Evolutionary conservation across 2,113 vertebrate species (phyloP).

Genomic region (Ptilorrhoa leucosticta): DNA sequence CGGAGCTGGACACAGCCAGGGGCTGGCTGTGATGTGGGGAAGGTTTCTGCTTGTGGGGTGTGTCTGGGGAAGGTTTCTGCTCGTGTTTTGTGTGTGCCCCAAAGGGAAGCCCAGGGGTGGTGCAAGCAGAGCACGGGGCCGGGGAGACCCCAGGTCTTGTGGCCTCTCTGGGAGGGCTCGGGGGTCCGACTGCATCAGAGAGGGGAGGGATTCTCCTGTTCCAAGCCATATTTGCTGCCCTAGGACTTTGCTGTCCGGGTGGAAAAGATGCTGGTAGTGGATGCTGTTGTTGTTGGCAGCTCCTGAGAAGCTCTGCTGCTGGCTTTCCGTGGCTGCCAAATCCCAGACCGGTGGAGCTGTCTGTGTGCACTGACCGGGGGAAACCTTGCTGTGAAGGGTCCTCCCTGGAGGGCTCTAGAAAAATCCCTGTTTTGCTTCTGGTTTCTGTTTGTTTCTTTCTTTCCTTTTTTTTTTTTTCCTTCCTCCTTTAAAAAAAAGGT

Average conservation of each 20-base stretch:
- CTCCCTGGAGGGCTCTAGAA: background rate
- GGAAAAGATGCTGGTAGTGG: background rate
- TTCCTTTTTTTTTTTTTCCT: background rate
- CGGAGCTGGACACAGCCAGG: background rate
- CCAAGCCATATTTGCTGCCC: background rate
- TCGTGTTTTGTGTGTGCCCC: background rate
- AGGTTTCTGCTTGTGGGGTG: accelerated
- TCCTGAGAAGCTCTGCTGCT: background rate
- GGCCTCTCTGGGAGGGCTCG: background rate
- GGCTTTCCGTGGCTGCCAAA: background rate
- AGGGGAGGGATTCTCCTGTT: background rate
- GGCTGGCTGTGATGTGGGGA: background rate
- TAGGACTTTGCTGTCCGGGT: background rate
- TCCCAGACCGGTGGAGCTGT: background rate
- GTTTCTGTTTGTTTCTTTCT: background rate
- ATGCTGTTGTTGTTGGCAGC: background rate
- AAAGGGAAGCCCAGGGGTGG: background rate
- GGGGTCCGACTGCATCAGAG: accelerated
- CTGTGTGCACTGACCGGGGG: background rate
- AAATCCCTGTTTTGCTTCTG: background rate
- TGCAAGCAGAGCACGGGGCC: background rate
- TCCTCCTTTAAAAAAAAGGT: background rate
- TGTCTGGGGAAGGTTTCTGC: accelerated
- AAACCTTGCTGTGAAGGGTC: background rate
- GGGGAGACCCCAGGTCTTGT: background rate